Evolutionary conservation across 1,140 invertebrate species (phyloP).

Genomic region (Drepana arcuata): DNA sequence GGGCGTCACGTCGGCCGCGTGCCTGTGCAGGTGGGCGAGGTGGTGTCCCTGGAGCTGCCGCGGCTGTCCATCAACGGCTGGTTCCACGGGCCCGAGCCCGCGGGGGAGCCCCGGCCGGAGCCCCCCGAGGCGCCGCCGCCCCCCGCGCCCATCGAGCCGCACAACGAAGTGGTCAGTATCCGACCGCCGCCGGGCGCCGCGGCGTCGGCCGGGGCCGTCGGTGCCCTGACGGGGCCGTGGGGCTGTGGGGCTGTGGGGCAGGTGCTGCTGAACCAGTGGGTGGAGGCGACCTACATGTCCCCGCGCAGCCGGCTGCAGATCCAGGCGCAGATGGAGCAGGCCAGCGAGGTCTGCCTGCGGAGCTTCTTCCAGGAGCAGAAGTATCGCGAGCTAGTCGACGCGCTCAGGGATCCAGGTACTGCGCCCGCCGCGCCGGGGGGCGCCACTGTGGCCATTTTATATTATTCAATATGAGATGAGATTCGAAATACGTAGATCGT

Average conservation of each 20-base stretch:
- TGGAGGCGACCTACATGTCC: conserved; percentile 44
- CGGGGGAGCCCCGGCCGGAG: conserved; percentile 3
- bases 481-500: too few relatives aligned
- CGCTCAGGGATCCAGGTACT: conserved; percentile 17
- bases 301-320: conserved; percentile 39
- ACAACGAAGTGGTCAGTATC: neutral
- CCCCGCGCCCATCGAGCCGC: conserved; percentile 8
- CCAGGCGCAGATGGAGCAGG: conserved; percentile 53
- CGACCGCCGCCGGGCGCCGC: too few relatives aligned
- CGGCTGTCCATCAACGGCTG: conserved; percentile 83
- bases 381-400: conserved; percentile 17
- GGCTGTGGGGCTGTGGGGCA: conserved; percentile 8
- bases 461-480: too few relatives aligned
- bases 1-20: conserved; percentile 67
- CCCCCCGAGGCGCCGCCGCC: conserved; percentile 10
- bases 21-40: conserved; percentile 79
- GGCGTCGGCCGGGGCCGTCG: too few relatives aligned
- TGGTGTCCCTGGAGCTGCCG: conserved; percentile 74
- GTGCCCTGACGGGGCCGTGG: too few relatives aligned
- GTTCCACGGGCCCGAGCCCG: conserved; percentile 76
- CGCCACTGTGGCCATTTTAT: too few relatives aligned
- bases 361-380: conserved; percentile 22
- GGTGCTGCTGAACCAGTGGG: conserved; percentile 42
- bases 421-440: too few relatives aligned
- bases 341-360: conserved; percentile 32